phyloP scores from a whole-genome alignment of 2,113 vertebrate species.

The Ptilorrhoa leucosticta region DNA sequence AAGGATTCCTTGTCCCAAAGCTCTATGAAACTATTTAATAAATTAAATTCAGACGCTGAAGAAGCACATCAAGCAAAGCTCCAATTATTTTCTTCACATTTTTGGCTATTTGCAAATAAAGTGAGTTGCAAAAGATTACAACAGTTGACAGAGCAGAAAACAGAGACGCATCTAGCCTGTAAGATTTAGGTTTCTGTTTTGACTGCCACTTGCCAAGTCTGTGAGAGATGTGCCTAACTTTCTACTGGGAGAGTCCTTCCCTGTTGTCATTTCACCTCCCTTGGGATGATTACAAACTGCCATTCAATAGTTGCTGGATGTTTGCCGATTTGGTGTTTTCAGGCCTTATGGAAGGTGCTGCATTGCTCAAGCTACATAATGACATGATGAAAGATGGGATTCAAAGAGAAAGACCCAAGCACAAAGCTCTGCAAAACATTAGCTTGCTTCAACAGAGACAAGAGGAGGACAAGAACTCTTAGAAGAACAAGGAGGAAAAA shows the following conservation, averaged over 20 bases:
- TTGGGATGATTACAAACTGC: background rate
- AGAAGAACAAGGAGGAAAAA: background rate
- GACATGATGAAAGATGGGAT: background rate
- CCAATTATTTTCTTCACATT: background rate
- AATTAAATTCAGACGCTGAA: background rate
- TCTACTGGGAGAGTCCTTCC: background rate
- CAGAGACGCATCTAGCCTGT: background rate
- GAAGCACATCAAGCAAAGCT: background rate
- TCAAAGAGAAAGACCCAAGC: background rate
- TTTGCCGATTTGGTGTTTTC: background rate
- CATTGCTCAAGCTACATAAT: background rate
- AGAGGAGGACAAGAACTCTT: background rate
- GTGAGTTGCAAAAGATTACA: background rate
- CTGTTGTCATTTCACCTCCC: background rate
- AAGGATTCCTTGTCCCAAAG: background rate
- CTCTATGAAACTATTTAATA: background rate
- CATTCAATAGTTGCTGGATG: background rate
- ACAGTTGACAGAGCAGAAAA: background rate
- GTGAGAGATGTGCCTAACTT: accelerated
- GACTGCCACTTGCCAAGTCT: background rate
- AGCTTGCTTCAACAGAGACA: background rate
- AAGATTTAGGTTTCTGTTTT: background rate
- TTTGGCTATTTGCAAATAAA: background rate
- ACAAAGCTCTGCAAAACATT: background rate
- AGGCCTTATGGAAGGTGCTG: background rate